A percentile compares a stretch with the other conserved stretches of the same genome.
These are phyloP conservation scores for Botia kubotai DNA, from an alignment of 2,797 vertebrate species.

Conservation along the genomic window DNA sequence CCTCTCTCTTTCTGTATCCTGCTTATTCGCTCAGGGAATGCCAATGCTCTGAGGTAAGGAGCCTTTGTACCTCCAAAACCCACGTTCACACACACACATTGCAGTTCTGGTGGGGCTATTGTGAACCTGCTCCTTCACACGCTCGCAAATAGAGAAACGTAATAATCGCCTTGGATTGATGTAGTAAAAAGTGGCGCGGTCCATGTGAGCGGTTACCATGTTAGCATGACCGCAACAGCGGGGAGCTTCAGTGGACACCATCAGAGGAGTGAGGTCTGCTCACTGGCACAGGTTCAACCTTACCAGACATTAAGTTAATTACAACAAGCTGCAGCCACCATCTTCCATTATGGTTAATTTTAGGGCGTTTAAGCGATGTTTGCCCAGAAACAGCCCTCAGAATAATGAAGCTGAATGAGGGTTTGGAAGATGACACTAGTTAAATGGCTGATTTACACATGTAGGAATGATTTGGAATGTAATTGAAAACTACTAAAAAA, in stretches of 20 bases:
- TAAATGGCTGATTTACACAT: background rate
- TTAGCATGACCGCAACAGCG: slow-evolving; percentile 35
- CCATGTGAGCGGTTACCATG: slow-evolving; percentile 34
- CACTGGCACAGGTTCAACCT: slow-evolving; percentile 75
- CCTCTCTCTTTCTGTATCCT: slow-evolving; percentile 51
- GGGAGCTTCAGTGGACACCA: slow-evolving; percentile 41
- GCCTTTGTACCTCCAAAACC: slow-evolving; percentile 52
- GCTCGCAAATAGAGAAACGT: slow-evolving; percentile 59
- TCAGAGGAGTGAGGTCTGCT: slow-evolving; percentile 64
- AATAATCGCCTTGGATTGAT: slow-evolving; percentile 54
- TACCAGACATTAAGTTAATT: slow-evolving; percentile 78
- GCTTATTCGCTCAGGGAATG: slow-evolving; percentile 61
- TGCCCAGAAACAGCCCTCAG: slow-evolving; percentile 19
- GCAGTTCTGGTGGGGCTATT: slow-evolving; percentile 54
- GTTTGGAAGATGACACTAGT: background rate
- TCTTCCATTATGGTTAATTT: slow-evolving; percentile 69
- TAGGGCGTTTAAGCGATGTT: slow-evolving; percentile 30
- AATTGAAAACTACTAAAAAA: background rate
- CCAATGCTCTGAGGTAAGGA: slow-evolving; percentile 66
- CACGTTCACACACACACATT: slow-evolving; percentile 51
- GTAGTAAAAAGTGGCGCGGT: slow-evolving; percentile 18
- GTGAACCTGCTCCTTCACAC: slow-evolving; percentile 59
- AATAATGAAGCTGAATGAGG: background rate
- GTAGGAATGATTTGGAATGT: background rate
- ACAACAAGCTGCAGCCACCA: slow-evolving; percentile 75